Base-by-base conservation (phyloP, 2,888 invertebrate genomes). In the Brachylomia viminalis region DNA sequence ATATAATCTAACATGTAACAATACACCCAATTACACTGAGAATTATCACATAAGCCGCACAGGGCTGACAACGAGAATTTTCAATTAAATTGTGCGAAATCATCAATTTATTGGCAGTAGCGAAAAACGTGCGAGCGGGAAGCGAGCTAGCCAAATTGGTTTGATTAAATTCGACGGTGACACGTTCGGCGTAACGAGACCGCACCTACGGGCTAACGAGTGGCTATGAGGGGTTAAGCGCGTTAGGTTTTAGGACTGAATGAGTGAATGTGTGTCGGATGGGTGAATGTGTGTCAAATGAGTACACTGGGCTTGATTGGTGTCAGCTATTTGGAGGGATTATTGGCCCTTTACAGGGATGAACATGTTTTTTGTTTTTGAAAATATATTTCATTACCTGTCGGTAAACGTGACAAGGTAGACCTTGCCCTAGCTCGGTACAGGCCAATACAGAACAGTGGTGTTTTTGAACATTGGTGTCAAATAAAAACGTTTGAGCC, bases 181-280 rank as follows among this genome's bases (percentile, higher is more conserved):
- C 87, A 85, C 81, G 81, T 80, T 84, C 83, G 79, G 61, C 84
- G 82, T 86, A 82, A 87, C 84, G 79, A 86, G 83, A 87, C 87
- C 89, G 85, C 87, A 86, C 83, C 82, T 83, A 75, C 30, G 38
- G 74, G 76, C 73, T 84, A 82, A 82, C 81, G 74, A 83, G 61
- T 79, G 62, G 49, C 79, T 71, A 52, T 68, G 72, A 80, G 77
- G 86, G 77, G 80, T 80, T 80, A 71, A 84, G 45, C 58, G 65
- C 65, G 79, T 80, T 77, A 84, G 73, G 84, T 75, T 84, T 84
- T 79, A 75, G 64, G 62, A 56, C 70, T 23, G 79, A 79, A 77
- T 64, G 79, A 78, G 73, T 65, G 33, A 77, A 72, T 49, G 59
- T 64, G 72, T 84, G 77, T 59, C 65, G 65, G n/a, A 77, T 64